Evolutionary conservation across 2,113 vertebrate genomes (phyloP).

Genomic region (Chaetorhynchus papuensis): DNA sequence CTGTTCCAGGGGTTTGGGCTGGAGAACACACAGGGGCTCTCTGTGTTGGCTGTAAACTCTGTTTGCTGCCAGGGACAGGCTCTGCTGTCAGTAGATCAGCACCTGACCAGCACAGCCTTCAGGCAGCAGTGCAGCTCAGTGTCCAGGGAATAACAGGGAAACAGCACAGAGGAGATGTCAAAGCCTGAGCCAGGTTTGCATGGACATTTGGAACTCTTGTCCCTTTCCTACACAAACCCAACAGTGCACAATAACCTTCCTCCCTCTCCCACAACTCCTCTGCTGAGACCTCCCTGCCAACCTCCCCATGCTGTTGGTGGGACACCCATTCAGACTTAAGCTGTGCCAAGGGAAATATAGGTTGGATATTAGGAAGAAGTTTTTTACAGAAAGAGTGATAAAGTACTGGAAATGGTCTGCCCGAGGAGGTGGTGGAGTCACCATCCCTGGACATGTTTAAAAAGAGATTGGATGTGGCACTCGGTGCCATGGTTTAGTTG

Average conservation of each 20-base stretch:
- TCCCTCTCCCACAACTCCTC: neutral
- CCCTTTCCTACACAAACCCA: neutral
- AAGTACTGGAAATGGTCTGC: too few species aligned
- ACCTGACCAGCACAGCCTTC: neutral
- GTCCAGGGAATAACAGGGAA: neutral
- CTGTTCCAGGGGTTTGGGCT: neutral
- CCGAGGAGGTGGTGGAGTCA: too few species aligned
- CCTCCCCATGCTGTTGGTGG: neutral
- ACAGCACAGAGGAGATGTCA: neutral
- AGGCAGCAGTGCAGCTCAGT: fast-evolving
- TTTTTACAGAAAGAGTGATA: too few species aligned
- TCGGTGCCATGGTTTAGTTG: too few species aligned
- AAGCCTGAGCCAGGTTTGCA: neutral
- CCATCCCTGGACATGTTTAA: too few species aligned
- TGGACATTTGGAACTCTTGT: neutral
- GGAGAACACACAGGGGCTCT: neutral
- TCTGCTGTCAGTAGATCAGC: neutral
- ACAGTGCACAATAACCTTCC: neutral
- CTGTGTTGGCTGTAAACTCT: neutral
- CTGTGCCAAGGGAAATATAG: too few species aligned
- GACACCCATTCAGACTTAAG: too few species aligned
- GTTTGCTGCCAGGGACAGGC: neutral
- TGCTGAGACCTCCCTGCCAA: neutral
- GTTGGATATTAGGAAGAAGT: too few species aligned
- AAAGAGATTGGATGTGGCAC: too few species aligned